Evolutionary conservation across 2,797 vertebrate species (phyloP).

Genomic region (Pagetopsis macropterus): DNA sequence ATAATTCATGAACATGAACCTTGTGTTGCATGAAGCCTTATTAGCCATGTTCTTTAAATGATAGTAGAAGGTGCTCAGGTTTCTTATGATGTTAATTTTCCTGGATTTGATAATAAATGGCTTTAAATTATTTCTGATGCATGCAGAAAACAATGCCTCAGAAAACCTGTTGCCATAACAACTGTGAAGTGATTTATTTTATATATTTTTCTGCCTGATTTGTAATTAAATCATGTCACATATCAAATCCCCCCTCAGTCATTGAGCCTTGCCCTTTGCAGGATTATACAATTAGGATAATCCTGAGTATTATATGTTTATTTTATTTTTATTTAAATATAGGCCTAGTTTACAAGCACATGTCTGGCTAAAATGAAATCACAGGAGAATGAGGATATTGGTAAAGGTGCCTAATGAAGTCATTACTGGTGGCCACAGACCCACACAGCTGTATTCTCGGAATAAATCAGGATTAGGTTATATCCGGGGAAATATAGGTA

Average conservation of each 20-base stretch:
- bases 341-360: background rate
- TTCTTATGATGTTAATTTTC: background rate
- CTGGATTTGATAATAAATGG: background rate
- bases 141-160: slow-evolving; percentile 24
- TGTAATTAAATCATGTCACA: background rate
- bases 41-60: background rate
- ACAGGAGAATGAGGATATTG: background rate
- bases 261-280: background rate
- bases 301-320: background rate
- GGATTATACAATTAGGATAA: slow-evolving; percentile 10
- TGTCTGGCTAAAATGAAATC: background rate
- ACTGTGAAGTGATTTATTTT: slow-evolving; percentile 40
- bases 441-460: background rate
- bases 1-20: background rate
- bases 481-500: background rate
- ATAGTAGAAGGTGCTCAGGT: background rate
- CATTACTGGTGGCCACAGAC: background rate
- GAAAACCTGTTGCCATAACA: slow-evolving; percentile 74
- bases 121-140: background rate
- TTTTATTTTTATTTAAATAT: background rate
- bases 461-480: background rate
- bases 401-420: background rate
- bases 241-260: rapidly evolving
- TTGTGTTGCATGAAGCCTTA: background rate
- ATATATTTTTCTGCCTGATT: background rate